A percentile compares a stretch with the other conserved stretches of the same genome.
phyloP scores from a whole-genome alignment of 23 tunicate genomes.

The Diplosoma virens region DNA sequence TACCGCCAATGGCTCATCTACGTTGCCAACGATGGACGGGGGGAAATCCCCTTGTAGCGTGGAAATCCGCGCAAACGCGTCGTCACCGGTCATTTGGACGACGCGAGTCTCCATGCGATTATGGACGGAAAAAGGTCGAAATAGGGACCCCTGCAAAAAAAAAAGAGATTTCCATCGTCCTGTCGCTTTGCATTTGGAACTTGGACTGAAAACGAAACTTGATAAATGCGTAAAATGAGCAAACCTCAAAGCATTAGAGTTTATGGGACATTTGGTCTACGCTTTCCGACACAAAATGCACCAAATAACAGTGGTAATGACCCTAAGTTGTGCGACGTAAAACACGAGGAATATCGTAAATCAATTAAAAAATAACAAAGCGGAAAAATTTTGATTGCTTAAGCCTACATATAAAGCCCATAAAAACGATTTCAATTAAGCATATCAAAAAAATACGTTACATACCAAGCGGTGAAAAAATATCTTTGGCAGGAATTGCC shows the following conservation, averaged over 20 bases:
- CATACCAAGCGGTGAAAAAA: slow-evolving; percentile 66
- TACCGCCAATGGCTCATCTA: slow-evolving; percentile 38
- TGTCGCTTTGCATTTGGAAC: neutral
- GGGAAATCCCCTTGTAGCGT: slow-evolving; percentile 77
- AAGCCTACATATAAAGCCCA: too few species aligned
- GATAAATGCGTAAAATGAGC: too few species aligned
- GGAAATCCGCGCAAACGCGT: slow-evolving; percentile 62
- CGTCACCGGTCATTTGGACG: slow-evolving; percentile 29
- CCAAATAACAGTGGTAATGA: too few species aligned
- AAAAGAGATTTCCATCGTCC: neutral
- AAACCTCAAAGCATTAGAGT: too few species aligned
- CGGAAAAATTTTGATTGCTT: too few species aligned
- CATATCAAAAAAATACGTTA: neutral
- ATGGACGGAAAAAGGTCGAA: slow-evolving; percentile 51
- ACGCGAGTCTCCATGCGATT: slow-evolving; percentile 44
- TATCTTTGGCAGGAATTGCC: slow-evolving; percentile 36
- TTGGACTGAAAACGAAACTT: too few species aligned
- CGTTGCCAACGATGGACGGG: slow-evolving; percentile 31
- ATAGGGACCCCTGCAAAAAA: slow-evolving; percentile 76
- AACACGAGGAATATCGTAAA: too few species aligned
- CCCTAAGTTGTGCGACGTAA: too few species aligned
- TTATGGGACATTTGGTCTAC: too few species aligned
- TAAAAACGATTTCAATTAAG: neutral
- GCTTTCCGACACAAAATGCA: too few species aligned
- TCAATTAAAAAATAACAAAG: too few species aligned